These are phyloP conservation scores for Sphaerophoria taeniata DNA, from an alignment of 2,888 invertebrate genomes.

Conservation along the genomic window DNA sequence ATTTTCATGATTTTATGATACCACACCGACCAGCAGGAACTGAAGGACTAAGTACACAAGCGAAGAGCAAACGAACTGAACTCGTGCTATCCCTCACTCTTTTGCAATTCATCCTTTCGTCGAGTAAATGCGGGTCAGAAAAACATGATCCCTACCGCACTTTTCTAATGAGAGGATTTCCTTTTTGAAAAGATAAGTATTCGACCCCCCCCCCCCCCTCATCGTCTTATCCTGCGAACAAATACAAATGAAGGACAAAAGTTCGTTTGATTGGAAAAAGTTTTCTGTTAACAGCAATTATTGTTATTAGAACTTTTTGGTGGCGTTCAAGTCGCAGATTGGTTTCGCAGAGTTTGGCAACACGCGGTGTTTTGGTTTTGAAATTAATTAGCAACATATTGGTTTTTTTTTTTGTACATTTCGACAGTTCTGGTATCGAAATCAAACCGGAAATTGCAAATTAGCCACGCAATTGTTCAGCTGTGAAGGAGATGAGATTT, in stretches of 20 bases:
- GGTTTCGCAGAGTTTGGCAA: constrained; percentile 9
- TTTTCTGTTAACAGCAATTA: constrained; percentile 74
- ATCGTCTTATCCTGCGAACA: background rate
- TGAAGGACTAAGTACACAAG: background rate
- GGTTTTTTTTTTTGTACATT: constrained; percentile 11
- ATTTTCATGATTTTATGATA: constrained; percentile 70
- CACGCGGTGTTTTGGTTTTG: constrained; percentile 45
- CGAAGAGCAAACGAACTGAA: constrained; percentile 35
- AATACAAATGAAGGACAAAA: constrained; percentile 47
- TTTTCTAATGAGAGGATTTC: constrained; percentile 68
- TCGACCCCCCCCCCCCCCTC: too few species aligned
- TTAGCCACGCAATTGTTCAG: constrained; percentile 43
- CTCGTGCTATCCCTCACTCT: constrained; percentile 11
- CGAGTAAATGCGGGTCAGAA: constrained; percentile 72
- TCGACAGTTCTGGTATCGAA: constrained; percentile 30
- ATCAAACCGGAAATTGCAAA: constrained; percentile 50
- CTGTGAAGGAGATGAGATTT: constrained; percentile 48
- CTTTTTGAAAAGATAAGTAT: constrained; percentile 43
- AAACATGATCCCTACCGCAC: constrained; percentile 67
- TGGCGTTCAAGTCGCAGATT: constrained; percentile 13
- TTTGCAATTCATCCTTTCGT: background rate
- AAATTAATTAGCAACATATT: constrained; percentile 67
- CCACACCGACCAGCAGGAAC: constrained; percentile 30
- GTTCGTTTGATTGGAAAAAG: constrained; percentile 72
- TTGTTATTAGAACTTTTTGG: constrained; percentile 62